These are phyloP conservation scores for Bucorvus abyssinicus DNA, from an alignment of 2,797 vertebrate genomes.

Conservation along the genomic window DNA sequence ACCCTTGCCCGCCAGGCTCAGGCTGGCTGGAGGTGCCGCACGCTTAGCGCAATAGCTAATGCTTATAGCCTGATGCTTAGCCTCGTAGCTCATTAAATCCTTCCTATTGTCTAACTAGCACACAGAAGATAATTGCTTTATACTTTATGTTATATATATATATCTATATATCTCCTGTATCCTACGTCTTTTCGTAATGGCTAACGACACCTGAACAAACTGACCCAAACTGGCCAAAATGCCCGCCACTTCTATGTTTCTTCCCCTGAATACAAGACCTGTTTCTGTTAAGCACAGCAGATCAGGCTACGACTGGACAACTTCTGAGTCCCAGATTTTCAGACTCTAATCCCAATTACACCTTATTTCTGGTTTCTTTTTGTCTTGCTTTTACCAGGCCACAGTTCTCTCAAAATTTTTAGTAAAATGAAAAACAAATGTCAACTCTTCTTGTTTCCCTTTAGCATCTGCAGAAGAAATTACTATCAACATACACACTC, in stretches of 20 bases:
- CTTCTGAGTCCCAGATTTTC: neutral
- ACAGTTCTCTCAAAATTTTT: neutral
- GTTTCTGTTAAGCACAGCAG: neutral
- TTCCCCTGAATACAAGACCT: neutral
- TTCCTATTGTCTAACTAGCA: neutral
- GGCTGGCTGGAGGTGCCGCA: accelerated
- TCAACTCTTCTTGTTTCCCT: neutral
- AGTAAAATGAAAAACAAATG: neutral
- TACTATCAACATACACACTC: neutral
- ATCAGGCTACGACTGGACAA: neutral
- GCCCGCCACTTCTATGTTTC: neutral
- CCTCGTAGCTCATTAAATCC: neutral
- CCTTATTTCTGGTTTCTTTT: neutral
- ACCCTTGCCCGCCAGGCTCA: accelerated
- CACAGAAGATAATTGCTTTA: neutral
- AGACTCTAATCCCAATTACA: neutral
- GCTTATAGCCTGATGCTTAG: neutral
- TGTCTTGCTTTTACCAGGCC: neutral
- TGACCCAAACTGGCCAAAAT: neutral
- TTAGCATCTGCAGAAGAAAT: neutral
- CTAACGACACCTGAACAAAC: neutral
- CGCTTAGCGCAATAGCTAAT: neutral
- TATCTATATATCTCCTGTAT: too few species aligned
- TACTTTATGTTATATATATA: neutral
- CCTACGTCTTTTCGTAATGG: accelerated